Base-by-base conservation (phyloP, 2,113 vertebrate species). In the Pseudois nayaur region DNA sequence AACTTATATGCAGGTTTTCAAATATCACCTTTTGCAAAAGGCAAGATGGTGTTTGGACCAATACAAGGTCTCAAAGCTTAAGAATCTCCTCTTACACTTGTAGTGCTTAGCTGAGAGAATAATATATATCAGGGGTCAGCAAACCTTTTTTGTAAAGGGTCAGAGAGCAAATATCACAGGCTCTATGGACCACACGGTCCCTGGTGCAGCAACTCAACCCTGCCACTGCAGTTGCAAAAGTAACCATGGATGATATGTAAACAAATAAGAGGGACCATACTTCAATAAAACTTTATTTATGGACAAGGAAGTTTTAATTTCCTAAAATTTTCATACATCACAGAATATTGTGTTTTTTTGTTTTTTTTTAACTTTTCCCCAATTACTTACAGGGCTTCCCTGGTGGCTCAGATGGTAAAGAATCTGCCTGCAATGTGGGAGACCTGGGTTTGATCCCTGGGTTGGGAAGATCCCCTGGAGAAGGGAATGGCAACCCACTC, bases 11-110 rank as follows among this genome's bases (percentile, higher is more conserved):
- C 17, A 95, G 36, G 54, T 79, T 90, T 96, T 89, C 23, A 43
- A 95, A 95, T 43, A 85, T 57, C 25, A 78, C 62, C 79, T 93
- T 96, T 81, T 92, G 31, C 23, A 95, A 86, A 83, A 91, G 60
- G 71, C 36, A 92, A 85, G 57, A 82, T 31, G 19, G 19, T 52
- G 5, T 87, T 55, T 83, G 45, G 43, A 71, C 40, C 17, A 83
- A 91, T 33, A 71, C 33, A 88, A 40, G 21, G 59, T 67, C 50
- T 97, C 31, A 48, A 31, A 88, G 91, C 27, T 91, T 60, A 93
- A 52, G 50, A 86, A 74, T 93, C 31, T 94, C 67, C 31, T 40
- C 57, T 48, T 25, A 29, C 33, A 67, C 31, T 60, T 43, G 6
- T 12, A 85, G 82, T 15, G 45, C 45, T 91, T 25, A 16, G 4